A percentile compares a stretch with the other conserved stretches of the same genome.
Conservation (phyloP, 2,113 vertebrate genomes). For the Scatophagus argus region DNA sequence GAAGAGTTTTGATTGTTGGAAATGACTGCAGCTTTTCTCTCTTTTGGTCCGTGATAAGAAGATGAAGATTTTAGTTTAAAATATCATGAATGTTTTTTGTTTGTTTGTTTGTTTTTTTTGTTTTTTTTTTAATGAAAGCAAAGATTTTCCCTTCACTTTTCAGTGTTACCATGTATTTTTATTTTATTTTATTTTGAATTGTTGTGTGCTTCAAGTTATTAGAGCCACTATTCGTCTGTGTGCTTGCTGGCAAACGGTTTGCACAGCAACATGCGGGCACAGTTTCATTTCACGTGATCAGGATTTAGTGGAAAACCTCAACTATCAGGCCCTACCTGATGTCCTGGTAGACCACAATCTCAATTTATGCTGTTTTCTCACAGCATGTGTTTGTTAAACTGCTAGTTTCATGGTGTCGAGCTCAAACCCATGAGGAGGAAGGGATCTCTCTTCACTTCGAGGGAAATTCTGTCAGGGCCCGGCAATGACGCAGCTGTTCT, state of each 20-base stretch:
- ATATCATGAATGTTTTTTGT: slow-evolving; percentile 72
- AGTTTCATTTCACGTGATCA: slow-evolving; percentile 29
- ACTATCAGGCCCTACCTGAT: slow-evolving; percentile 55
- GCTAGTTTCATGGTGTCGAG: neutral
- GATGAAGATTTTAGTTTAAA: slow-evolving; percentile 72
- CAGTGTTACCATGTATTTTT: slow-evolving; percentile 62
- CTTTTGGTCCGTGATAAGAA: slow-evolving; percentile 39
- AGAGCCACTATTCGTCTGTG: slow-evolving; percentile 34
- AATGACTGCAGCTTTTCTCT: slow-evolving; percentile 45
- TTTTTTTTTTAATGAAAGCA: neutral
- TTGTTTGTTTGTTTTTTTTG: slow-evolving; percentile 34
- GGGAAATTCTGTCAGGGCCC: slow-evolving; percentile 53
- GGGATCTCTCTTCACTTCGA: slow-evolving; percentile 36
- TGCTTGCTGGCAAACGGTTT: neutral
- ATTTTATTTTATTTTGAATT: slow-evolving; percentile 24
- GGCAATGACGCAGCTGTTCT: slow-evolving; percentile 54
- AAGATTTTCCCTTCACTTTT: slow-evolving; percentile 57
- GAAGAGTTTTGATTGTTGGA: slow-evolving; percentile 75
- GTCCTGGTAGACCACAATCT: slow-evolving; percentile 47
- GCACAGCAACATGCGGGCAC: slow-evolving; percentile 38
- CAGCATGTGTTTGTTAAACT: neutral
- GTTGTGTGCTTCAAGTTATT: slow-evolving; percentile 33
- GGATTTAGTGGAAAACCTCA: slow-evolving; percentile 33
- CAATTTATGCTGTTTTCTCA: slow-evolving; percentile 38
- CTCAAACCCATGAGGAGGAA: slow-evolving; percentile 31